A percentile compares a stretch with the other conserved stretches of the same genome.
phyloP scores from a whole-genome alignment of 2,888 invertebrate genomes.

The Thymelicus acteon region DNA sequence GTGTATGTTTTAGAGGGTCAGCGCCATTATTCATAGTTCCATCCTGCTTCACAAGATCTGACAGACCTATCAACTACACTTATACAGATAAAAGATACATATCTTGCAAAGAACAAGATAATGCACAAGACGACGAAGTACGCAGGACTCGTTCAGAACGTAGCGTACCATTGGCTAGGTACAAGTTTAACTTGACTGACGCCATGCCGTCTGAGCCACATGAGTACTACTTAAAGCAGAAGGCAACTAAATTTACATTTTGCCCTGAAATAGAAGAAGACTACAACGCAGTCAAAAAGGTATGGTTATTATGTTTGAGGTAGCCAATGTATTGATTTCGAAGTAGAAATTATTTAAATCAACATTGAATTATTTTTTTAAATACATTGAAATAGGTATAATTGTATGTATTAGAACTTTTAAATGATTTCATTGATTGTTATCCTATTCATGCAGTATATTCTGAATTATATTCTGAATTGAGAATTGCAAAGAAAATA shows the following conservation, averaged over 20 bases:
- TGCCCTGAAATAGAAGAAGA: constrained; percentile 73
- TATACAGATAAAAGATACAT: constrained; percentile 66
- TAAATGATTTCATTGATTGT: no score
- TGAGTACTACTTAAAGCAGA: constrained; percentile 83
- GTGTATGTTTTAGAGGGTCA: constrained; percentile 54
- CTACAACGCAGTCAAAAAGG: constrained; percentile 76
- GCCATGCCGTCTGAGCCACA: constrained; percentile 87
- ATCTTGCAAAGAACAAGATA: constrained; percentile 48
- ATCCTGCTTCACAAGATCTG: constrained; percentile 90
- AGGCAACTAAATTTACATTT: constrained; percentile 70
- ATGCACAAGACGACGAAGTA: constrained; percentile 56
- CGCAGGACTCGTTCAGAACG: constrained; percentile 61
- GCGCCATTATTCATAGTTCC: constrained; percentile 90
- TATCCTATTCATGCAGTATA: no score
- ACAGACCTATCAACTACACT: constrained; percentile 79
- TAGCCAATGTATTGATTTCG: no score
- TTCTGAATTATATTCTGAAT: no score
- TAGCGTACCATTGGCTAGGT: constrained; percentile 82
- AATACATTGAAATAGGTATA: no score
- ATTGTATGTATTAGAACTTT: no score
- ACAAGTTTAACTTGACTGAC: constrained; percentile 86
- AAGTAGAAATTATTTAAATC: no score
- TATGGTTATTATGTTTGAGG: constrained; percentile 43
- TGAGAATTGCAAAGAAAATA: no score
- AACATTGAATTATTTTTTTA: no score